Base-by-base conservation (phyloP, 2,888 invertebrate genomes). In the Drosophila fulvimacula region DNA sequence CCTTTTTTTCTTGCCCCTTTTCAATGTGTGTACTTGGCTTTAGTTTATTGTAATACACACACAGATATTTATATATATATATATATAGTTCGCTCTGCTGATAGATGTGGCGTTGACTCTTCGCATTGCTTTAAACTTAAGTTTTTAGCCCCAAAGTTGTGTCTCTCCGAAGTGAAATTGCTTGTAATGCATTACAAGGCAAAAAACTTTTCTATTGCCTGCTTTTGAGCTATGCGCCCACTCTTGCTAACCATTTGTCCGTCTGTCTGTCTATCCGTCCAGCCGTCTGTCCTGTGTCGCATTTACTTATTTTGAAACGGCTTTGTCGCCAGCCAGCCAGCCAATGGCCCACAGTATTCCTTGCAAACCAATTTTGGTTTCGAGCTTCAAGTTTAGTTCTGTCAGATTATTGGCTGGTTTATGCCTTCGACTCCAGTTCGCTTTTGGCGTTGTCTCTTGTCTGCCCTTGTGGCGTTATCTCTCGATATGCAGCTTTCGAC, bases 121-220 rank as follows among this genome's bases (percentile, higher is more conserved):
- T 30, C 42, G 53, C 64, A 67, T 67, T 79, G 67, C 63, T 68
- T 82, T 81, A 76, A 61, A 64, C 48, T 68, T 55, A 49, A 68
- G 76, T 73, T 80, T 80, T 68, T 61, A 41, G 52, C 48, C 49
- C 57, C 69, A 42, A 41, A 73, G 44, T 63, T 42, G 38, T 30
- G 27, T 30, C n/a, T 51, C 30, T 58, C 76, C 69, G 79, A 73
- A 87, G 87, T 87, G 84, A 87, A 83, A 83, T 83, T 87, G 87
- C 83, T 84, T 83, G 87, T 84, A 84, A 83, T 82, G 87, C 84
- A 87, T 87, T 87, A 83, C 84, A 87, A 73, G 73, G 62, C 67
- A 46, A 53, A 52, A 81, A 87, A 82, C 63, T 84, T 83, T 86
- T 77, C 38, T 66, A 72, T 69, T 83, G 80, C 69, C 69, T 67